Conservation (phyloP, 2,113 vertebrate species). For the Ptychochromis oligacanthus region DNA sequence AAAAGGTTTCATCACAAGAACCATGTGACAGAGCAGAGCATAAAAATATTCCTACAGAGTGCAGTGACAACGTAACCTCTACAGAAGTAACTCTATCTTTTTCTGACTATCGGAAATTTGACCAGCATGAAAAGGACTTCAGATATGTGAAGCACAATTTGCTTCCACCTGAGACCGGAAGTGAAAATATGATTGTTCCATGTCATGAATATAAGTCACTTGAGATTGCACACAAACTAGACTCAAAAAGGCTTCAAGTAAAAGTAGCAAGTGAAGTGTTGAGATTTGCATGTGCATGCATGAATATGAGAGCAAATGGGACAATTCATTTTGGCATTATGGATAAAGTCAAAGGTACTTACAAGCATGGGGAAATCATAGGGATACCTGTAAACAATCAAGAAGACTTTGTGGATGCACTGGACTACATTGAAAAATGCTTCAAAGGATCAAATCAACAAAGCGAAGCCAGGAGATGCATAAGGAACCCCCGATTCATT, state of each 20-base stretch:
- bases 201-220: constrained; percentile 83
- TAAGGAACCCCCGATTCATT: constrained; percentile 76
- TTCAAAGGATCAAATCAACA: constrained; percentile 30
- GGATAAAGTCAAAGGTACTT: constrained; percentile 53
- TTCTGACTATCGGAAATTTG: constrained; percentile 62
- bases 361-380: constrained; percentile 70
- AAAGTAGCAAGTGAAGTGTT: constrained; percentile 79
- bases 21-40: not conserved
- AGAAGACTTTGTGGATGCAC: constrained; percentile 63
- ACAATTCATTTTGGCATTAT: constrained; percentile 84
- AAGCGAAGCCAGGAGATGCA: constrained; percentile 68
- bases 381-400: constrained; percentile 52
- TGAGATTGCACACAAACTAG: constrained; percentile 56
- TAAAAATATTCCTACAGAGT: not conserved
- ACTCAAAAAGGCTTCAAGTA: constrained; percentile 29
- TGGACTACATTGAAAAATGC: constrained; percentile 74
- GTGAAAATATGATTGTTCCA: constrained; percentile 68
- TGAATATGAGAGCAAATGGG: constrained; percentile 82
- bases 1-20: not conserved
- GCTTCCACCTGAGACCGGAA: constrained; percentile 78
- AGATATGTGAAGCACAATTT: constrained; percentile 72
- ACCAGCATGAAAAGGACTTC: constrained; percentile 57
- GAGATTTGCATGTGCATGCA: constrained; percentile 79
- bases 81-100: accelerated
- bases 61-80: accelerated